phyloP scores from a whole-genome alignment of 2,888 invertebrate genomes.

The Julus scandinavius region DNA sequence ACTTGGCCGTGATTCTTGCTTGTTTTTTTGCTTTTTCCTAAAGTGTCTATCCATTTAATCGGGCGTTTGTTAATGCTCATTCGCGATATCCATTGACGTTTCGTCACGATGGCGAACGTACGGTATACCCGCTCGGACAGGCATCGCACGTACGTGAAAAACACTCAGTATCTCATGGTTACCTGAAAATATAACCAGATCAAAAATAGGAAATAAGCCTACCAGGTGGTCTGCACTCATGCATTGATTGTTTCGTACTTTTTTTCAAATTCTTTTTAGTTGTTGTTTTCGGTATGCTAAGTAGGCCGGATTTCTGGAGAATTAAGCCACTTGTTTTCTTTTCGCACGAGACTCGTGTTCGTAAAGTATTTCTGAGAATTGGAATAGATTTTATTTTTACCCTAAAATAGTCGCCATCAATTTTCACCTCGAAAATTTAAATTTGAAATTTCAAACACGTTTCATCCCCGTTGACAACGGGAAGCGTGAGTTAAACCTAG shows the following conservation, averaged over 20 bases:
- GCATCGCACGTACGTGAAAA: conserved; percentile 38
- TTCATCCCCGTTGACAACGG: no score
- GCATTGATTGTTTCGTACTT: not conserved
- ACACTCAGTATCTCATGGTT: not conserved
- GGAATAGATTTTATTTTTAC: no score
- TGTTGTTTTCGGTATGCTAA: not conserved
- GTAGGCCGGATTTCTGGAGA: not conserved
- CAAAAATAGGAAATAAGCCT: not conserved
- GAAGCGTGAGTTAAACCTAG: no score
- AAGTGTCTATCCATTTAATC: not conserved
- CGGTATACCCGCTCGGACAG: not conserved
- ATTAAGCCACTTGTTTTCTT: not conserved
- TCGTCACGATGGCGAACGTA: not conserved
- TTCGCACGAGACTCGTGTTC: not conserved
- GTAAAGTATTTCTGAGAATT: not conserved
- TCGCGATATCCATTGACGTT: no score
- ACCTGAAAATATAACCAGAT: not conserved
- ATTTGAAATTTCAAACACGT: no score
- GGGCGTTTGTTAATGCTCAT: not conserved
- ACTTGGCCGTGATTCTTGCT: not conserved
- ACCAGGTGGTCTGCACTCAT: conserved; percentile 7
- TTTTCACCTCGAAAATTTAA: no score
- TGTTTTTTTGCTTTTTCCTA: not conserved
- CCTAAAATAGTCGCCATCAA: no score
- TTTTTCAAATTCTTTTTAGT: not conserved